Percentiles rank a stretch among this genome's conserved stretches.
These are phyloP conservation scores for Drosophila sordidula DNA, from an alignment of 2,888 invertebrate genomes.

Conservation along the genomic window DNA sequence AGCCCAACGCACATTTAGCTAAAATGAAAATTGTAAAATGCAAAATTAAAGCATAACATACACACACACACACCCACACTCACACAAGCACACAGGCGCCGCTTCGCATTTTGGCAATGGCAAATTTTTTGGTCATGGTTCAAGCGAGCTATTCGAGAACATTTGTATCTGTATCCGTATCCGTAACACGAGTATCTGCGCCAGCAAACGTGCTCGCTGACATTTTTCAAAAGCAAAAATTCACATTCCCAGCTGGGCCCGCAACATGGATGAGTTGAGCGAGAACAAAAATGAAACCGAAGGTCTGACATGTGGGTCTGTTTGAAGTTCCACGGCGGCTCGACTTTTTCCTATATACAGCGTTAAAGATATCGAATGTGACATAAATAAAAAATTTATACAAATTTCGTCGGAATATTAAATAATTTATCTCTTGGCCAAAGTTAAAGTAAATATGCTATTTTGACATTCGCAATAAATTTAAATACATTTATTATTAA, in stretches of 20 bases:
- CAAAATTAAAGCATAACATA: constrained; percentile 72
- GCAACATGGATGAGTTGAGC: neutral
- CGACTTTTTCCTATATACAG: neutral
- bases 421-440: neutral
- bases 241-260: constrained; percentile 27
- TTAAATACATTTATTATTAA: too few relatives aligned
- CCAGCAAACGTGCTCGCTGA: constrained; percentile 25
- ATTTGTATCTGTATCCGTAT: constrained; percentile 26
- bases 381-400: neutral
- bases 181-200: constrained; percentile 28
- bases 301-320: constrained; percentile 1
- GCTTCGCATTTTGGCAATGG: constrained; percentile 33
- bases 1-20: constrained; percentile 34
- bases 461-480: too few relatives aligned
- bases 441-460: too few relatives aligned
- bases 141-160: constrained; percentile 38
- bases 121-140: constrained; percentile 35
- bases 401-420: neutral
- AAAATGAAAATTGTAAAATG: constrained; percentile 47
- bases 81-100: constrained; percentile 1
- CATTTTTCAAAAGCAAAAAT: constrained; percentile 32
- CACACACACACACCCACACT: constrained; percentile 12
- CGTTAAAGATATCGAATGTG: constrained; percentile 5
- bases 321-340: constrained; percentile 22
- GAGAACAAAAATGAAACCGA: neutral